Evolutionary conservation across 2,113 vertebrate genomes (phyloP), one percentile per base, ranked within the genome.

Genomic region (Ctenodactylus gundi): DNA sequence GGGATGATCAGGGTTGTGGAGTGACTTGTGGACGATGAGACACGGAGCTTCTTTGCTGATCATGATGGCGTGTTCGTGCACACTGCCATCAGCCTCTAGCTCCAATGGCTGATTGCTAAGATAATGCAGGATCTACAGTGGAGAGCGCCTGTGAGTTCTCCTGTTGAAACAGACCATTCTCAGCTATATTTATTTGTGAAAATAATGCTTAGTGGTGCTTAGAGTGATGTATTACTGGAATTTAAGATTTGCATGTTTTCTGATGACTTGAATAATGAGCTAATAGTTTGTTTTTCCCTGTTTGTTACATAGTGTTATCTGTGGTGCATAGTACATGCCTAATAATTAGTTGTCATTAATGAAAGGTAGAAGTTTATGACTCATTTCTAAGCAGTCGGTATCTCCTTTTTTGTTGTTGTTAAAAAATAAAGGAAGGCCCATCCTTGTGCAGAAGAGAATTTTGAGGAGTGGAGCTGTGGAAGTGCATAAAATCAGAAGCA

Each of bases 41-140:
- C 3, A 4, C 8, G 55, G 51, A 9, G 21, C 70, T 27, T 15
- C 70, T 58, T 36, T 36, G 14, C 46, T 13, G 3, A 13, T 25
- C 14, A 0, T 0, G 2, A 1, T 2, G 27, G 49, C 6, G 1
- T 0, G 2, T 0, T 0, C 1, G 6, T 9, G 6, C 25, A 4
- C 75, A 29, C 51, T 12, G 9, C 57, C 29, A 27, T 13, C 12
- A 9, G 39, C 72, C 41, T 1, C 20, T 27, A 0, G 20, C 41
- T 73, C 12, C 1, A 2, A 0, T n/a, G 15, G 11, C 1, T 11
- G 36, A 31, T 10, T 55, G 8, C 6, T 23, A 31, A 62, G 53
- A 1, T 0, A 27, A 6, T 0, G 27, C 20, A 2, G 21, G 57
- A 25, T 27, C 62, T 6, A 0, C 0, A 1, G 4, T 0, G 13